Conservation (phyloP, 2,797 vertebrate species). For the Jordanella pulchra region DNA sequence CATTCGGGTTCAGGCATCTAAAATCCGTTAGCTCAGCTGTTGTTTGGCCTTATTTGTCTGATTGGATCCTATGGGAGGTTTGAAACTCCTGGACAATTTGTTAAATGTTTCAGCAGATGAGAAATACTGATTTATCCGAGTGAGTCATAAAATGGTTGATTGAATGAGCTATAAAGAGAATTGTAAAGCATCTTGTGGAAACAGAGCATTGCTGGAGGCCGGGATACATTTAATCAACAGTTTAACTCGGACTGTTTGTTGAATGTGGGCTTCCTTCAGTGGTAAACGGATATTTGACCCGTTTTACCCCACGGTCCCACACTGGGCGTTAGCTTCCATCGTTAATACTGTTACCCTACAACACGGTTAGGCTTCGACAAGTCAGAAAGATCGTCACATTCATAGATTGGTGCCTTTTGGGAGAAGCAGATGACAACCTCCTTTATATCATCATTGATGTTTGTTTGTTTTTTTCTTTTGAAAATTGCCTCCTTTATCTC, state of each 20-base stretch:
- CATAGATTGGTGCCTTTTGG: background rate
- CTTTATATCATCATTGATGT: background rate
- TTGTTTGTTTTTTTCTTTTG: background rate
- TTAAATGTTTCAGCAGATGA: conserved; percentile 29
- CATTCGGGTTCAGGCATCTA: conserved; percentile 20
- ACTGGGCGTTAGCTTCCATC: background rate
- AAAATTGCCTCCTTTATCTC: conserved; percentile 33
- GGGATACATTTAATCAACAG: conserved; percentile 41
- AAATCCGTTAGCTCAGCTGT: conserved; percentile 7
- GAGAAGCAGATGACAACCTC: background rate
- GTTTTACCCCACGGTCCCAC: background rate
- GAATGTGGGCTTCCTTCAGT: conserved; percentile 13
- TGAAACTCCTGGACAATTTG: conserved; percentile 31
- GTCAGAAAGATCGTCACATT: background rate
- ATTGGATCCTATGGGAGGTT: conserved; percentile 33
- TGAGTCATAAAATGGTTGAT: conserved; percentile 35
- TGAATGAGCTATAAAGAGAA: conserved; percentile 49
- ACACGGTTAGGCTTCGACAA: background rate
- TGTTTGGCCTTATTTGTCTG: conserved; percentile 30
- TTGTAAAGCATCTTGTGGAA: conserved; percentile 37
- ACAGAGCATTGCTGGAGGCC: conserved; percentile 19
- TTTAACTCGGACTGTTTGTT: conserved; percentile 21
- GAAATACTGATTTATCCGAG: conserved; percentile 10
- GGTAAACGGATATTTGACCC: conserved; percentile 23
- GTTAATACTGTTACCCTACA: background rate